A percentile compares a stretch with the other conserved stretches of the same genome.
Conservation (phyloP, 2,113 vertebrate species). For the Rattus norvegicus region GRCr8 NC_086020.1:113363001-113363500, state of each 20-base stretch:
- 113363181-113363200: background rate
- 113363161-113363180: background rate
- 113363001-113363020: background rate
- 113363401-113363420: background rate
- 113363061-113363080: background rate
- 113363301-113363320: background rate
- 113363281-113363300: no score
- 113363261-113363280: background rate
- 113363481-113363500: background rate
- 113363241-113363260: background rate
- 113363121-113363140: background rate
- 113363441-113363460: background rate
- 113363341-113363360: background rate
- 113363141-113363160: slow-evolving; percentile 5
- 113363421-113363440: background rate
- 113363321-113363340: background rate
- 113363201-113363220: background rate
- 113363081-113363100: background rate
- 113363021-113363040: background rate
- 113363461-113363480: background rate
- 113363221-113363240: background rate
- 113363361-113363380: slow-evolving; percentile 2
- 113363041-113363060: background rate
- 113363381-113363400: background rate
- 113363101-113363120: background rate